Conservation (phyloP, 53 echinoderm and acorn worm genomes). For the Luidia sarsii region DNA sequence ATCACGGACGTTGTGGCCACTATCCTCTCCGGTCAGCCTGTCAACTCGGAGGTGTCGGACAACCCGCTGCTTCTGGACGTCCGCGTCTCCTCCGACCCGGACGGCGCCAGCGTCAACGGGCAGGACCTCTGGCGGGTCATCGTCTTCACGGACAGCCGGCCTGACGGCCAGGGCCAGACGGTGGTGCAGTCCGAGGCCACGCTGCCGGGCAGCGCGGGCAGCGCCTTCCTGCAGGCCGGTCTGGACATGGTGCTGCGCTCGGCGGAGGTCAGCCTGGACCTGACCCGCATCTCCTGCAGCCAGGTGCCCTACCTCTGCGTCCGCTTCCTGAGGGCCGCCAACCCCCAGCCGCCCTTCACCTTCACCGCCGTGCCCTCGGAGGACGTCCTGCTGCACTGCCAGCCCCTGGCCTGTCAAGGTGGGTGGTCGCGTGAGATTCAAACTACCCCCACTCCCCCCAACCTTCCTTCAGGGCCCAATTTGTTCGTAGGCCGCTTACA, state of each 20-base stretch:
- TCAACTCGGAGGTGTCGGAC: constrained; percentile 52
- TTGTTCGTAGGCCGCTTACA: no score
- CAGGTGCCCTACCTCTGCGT: constrained; percentile 85
- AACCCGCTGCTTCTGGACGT: constrained; percentile 66
- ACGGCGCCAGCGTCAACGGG: constrained; percentile 67
- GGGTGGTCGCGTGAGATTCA: no score
- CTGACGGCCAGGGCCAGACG: constrained; percentile 31
- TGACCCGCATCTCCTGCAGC: constrained; percentile 64
- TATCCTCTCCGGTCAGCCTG: constrained; percentile 42
- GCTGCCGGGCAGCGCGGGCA: constrained; percentile 28
- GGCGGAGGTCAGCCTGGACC: constrained; percentile 44
- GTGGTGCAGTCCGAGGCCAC: constrained; percentile 21
- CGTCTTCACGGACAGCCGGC: constrained; percentile 63
- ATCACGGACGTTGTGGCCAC: constrained; percentile 54
- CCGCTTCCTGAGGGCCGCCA: constrained; percentile 68
- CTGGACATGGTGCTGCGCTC: constrained; percentile 26
- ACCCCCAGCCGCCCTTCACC: constrained; percentile 75
- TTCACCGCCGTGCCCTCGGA: constrained; percentile 36
- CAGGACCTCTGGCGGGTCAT: constrained; percentile 81
- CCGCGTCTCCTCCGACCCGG: constrained; percentile 40
- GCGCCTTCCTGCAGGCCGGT: constrained; percentile 31
- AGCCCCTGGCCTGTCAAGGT: no score
- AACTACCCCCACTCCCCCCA: no score
- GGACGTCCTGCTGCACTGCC: constrained; percentile 41
- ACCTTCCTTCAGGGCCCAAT: no score